phyloP scores from a whole-genome alignment of 2,888 invertebrate genomes.

The Willowsia nigromaculata region DNA sequence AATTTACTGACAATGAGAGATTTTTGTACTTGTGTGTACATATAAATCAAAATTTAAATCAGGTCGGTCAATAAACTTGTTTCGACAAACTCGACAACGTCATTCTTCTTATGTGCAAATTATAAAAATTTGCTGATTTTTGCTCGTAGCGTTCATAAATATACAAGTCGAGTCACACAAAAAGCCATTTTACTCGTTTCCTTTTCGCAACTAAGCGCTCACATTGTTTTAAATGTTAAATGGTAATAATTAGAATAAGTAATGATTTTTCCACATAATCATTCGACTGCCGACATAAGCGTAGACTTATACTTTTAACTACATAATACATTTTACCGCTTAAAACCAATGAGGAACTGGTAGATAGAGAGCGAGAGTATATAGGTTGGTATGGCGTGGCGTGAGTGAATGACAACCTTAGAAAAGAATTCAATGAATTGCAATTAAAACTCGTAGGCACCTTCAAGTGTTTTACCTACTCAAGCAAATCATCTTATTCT shows the following conservation, averaged over 20 bases:
- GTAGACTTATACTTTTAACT: background rate
- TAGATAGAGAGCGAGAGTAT: background rate
- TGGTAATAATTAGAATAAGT: slow-evolving; percentile 43
- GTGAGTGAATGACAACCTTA: slow-evolving; percentile 50
- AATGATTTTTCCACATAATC: slow-evolving; percentile 44
- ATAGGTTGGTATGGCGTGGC: background rate
- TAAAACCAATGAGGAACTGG: background rate
- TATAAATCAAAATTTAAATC: slow-evolving; percentile 71
- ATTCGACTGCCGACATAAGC: slow-evolving; percentile 4
- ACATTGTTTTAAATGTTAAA: slow-evolving; percentile 39
- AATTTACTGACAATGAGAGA: slow-evolving; percentile 48
- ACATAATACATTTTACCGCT: background rate
- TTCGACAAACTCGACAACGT: slow-evolving; percentile 42
- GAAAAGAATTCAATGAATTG: slow-evolving; percentile 64
- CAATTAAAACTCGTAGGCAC: slow-evolving; percentile 51
- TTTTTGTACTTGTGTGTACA: slow-evolving; percentile 21
- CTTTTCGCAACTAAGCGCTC: slow-evolving; percentile 20
- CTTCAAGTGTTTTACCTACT: slow-evolving; percentile 35
- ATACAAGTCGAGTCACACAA: background rate
- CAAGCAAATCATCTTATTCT: slow-evolving; percentile 27
- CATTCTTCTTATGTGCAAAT: slow-evolving; percentile 29
- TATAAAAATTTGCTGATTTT: slow-evolving; percentile 58
- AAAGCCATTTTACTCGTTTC: slow-evolving; percentile 35
- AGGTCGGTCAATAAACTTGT: slow-evolving; percentile 77
- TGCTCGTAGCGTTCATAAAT: background rate